Conservation (phyloP, 2,113 vertebrate species). For the Salvelinus alpinus region DNA sequence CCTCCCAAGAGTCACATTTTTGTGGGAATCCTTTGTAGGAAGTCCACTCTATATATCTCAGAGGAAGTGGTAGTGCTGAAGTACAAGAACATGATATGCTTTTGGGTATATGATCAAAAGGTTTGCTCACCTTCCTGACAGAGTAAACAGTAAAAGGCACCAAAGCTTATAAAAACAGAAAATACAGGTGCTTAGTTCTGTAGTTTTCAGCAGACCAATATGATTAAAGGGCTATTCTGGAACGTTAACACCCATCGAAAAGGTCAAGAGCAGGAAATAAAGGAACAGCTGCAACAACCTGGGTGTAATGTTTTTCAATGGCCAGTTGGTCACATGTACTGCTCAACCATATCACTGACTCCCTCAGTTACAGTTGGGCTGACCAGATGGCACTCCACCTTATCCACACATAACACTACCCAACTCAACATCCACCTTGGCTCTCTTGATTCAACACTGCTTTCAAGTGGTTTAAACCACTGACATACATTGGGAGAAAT, state of each 20-base stretch:
- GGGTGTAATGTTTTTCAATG: background rate
- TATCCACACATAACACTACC: background rate
- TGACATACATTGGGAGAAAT: background rate
- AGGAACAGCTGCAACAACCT: background rate
- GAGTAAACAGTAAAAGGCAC: background rate
- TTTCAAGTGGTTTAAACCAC: slow-evolving; percentile 3
- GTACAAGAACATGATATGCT: background rate
- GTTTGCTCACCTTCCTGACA: slow-evolving; percentile 9
- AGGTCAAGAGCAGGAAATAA: slow-evolving; percentile 2
- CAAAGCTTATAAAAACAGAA: background rate
- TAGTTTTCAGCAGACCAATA: background rate
- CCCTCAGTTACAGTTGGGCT: background rate
- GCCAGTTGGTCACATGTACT: background rate
- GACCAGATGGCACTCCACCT: slow-evolving; percentile 1
- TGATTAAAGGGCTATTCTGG: slow-evolving; percentile 3
- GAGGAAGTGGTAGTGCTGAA: background rate
- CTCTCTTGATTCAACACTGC: background rate
- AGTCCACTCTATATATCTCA: background rate
- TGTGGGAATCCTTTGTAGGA: background rate
- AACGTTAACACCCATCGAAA: background rate
- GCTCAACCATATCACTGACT: slow-evolving; percentile 1
- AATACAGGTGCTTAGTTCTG: background rate
- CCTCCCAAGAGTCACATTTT: too few species aligned
- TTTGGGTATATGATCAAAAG: background rate
- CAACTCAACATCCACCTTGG: background rate